Evolutionary conservation across 2,888 invertebrate species (phyloP).

Genomic region (Pristionchus japonicus): DNA sequence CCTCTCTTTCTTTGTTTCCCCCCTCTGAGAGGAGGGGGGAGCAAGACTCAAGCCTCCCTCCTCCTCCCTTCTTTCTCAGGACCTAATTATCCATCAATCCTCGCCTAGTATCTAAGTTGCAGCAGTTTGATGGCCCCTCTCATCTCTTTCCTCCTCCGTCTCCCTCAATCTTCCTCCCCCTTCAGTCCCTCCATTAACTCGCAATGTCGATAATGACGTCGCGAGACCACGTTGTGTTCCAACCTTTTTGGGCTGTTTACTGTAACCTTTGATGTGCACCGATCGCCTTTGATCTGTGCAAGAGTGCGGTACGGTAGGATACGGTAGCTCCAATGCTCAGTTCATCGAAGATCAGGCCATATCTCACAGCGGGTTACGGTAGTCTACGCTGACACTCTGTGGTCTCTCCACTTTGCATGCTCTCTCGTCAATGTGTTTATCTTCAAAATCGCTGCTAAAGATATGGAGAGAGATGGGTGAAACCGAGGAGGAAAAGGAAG

Average conservation of each 20-base stretch:
- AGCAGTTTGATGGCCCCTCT: not conserved
- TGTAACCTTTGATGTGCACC: conserved; percentile 17
- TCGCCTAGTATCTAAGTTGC: not conserved
- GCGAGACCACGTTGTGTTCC: not conserved
- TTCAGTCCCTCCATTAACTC: not conserved
- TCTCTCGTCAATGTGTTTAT: conserved; percentile 11
- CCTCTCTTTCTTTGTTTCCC: not conserved
- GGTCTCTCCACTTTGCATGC: not conserved
- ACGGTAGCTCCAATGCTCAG: not conserved
- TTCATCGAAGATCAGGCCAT: not conserved
- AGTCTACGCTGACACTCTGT: not conserved
- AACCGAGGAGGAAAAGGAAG: not conserved
- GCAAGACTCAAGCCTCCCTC: not conserved
- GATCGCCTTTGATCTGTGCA: not conserved
- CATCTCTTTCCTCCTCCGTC: not conserved
- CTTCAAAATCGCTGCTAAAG: conserved; percentile 37
- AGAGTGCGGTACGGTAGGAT: not conserved
- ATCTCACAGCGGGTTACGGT: not conserved
- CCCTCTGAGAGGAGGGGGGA: not conserved
- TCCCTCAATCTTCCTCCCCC: not conserved
- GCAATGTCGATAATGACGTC: not conserved
- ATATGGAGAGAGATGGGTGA: conserved; percentile 26
- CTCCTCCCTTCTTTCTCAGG: not conserved
- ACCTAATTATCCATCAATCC: conserved; percentile 37
- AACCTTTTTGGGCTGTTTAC: not conserved